Percentiles rank a stretch among this genome's conserved stretches.
phyloP scores from a whole-genome alignment of 2,888 invertebrate genomes.

The Heliothis peltigera region DNA sequence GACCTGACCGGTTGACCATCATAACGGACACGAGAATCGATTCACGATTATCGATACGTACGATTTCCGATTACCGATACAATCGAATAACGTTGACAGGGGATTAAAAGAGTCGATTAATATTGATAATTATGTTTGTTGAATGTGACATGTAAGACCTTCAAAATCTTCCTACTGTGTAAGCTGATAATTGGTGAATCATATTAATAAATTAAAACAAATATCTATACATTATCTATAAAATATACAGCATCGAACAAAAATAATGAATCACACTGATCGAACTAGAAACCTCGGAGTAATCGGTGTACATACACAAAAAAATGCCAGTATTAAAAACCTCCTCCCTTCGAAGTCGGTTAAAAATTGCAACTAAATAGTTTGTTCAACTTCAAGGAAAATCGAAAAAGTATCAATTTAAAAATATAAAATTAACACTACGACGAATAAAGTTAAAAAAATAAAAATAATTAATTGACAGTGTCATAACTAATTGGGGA shows the following conservation, averaged over 20 bases:
- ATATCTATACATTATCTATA: no score
- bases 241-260: no score
- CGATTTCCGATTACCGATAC: slow-evolving; percentile 62
- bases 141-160: slow-evolving; percentile 56
- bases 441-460: no score
- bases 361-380: not conserved
- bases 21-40: slow-evolving; percentile 50
- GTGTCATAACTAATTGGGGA: not conserved
- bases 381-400: not conserved
- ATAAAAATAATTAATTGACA: not conserved
- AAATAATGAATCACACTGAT: no score
- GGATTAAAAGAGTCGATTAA: slow-evolving; percentile 53
- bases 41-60: slow-evolving; percentile 63
- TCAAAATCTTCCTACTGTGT: slow-evolving; percentile 56
- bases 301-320: no score
- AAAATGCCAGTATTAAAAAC: no score
- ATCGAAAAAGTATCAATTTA: not conserved
- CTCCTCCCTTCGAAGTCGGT: no score
- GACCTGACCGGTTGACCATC: slow-evolving; percentile 58
- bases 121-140: slow-evolving; percentile 49
- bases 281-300: no score
- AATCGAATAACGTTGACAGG: slow-evolving; percentile 60
- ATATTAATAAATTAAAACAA: no score
- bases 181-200: slow-evolving; percentile 29
- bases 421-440: not conserved